Evolutionary conservation across 2,888 invertebrate genomes (phyloP), one percentile per base, ranked within the genome.

Genomic region (Hypena proboscidalis): DNA sequence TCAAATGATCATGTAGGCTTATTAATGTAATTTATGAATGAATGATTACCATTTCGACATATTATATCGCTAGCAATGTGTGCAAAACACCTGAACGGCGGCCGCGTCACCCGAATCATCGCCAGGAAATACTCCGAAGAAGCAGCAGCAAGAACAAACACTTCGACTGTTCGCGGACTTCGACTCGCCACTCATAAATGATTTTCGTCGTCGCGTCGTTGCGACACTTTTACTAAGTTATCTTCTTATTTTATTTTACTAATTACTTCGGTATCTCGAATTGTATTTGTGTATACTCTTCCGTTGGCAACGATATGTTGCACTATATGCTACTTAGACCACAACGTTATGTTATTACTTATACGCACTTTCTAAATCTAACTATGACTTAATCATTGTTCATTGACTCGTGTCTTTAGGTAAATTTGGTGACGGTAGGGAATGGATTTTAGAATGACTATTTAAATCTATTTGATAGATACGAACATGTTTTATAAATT

Each of bases 11-110:
- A 17, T 33, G 27, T 34, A 31, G 19, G n/a, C n/a, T n/a, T n/a
- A 34, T 35, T 2, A 34, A 26, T 27, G n/a, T 2, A 22, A 7
- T 17, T 25, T 14, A 31, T 35, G 8, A 23, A 13, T 14, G 11
- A 21, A 37, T 33, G 59, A 58, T 62, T 48, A 42, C 74, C 81
- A 80, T 88, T 87, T 77, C 79, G 82, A 74, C 80, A 82, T 75
- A 64, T 64, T 72, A 64, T 83, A 85, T 83, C 80, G 79, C 85
- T 85, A 88, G 87, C 88, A 86, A 88, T 89, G 90, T 90, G 90
- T 89, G 90, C 89, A 87, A 87, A 83, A 76, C 74, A 79, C 79
- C 83, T 77, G 75, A 61, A 57, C 74, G 75, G 72, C 76, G 80
- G 64, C 58, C 75, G 76, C 67, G 80, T 83, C 84, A 86, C 89